A percentile compares a stretch with the other conserved stretches of the same genome.
Evolutionary conservation across 2,113 vertebrate species (phyloP).

Genomic region (Numenius arquata): DNA sequence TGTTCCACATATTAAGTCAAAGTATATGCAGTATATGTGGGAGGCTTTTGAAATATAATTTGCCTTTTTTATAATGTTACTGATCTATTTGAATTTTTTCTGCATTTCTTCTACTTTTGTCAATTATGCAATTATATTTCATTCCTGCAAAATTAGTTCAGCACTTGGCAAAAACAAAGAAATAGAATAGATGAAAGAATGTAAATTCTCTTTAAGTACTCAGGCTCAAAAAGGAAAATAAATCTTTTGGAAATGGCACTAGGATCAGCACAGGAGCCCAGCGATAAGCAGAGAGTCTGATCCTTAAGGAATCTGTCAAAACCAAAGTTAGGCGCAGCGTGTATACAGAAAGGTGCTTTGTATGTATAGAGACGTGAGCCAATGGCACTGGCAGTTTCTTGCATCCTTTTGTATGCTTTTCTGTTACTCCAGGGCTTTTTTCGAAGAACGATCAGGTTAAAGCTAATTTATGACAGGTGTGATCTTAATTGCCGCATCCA

Average conservation of each 20-base stretch:
- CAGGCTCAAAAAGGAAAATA: neutral
- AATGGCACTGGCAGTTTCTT: neutral
- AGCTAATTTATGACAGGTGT: slow-evolving; percentile 94
- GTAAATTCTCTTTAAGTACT: neutral
- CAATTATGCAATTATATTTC: neutral
- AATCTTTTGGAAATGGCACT: neutral
- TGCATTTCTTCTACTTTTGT: neutral
- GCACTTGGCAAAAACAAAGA: neutral
- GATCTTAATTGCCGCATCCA: slow-evolving; percentile 96
- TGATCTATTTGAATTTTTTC: neutral
- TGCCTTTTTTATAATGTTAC: neutral
- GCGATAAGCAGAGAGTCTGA: neutral
- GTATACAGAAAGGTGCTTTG: neutral
- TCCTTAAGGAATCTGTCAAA: neutral
- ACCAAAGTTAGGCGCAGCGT: neutral
- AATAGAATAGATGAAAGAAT: neutral
- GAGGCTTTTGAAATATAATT: neutral
- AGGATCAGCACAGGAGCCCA: neutral
- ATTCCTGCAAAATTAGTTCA: neutral
- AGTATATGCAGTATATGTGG: too few relatives aligned
- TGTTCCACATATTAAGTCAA: neutral
- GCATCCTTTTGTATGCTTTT: neutral
- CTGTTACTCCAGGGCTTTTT: slow-evolving; percentile 87
- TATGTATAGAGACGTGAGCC: neutral
- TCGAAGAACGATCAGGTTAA: slow-evolving; percentile 93